Percentiles rank a stretch among this genome's conserved stretches.
Evolutionary conservation across 2,888 invertebrate species (phyloP).

Genomic region (Dryomyza anilis): DNA sequence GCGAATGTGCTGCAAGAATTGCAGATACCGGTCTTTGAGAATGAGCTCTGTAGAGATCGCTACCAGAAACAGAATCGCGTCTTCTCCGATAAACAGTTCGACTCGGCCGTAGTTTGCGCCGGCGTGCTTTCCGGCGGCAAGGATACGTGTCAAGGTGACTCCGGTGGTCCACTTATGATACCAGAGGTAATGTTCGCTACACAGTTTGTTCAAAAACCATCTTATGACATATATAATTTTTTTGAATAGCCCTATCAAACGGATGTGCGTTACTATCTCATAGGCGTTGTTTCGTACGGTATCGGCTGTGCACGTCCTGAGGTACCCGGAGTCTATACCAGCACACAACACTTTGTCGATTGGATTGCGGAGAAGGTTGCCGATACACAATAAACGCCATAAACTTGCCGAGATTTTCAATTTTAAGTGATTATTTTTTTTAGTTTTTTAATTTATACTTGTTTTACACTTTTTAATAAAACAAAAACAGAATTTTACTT

Average conservation of each 20-base stretch:
- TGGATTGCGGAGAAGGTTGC: slow-evolving; percentile 66
- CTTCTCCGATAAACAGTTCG: slow-evolving; percentile 53
- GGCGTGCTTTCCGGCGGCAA: slow-evolving; percentile 54
- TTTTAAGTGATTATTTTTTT: neutral
- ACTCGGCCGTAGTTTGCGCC: slow-evolving; percentile 54
- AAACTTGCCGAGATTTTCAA: too few species aligned
- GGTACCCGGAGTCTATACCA: slow-evolving; percentile 70
- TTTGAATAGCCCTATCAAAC: slow-evolving; percentile 27
- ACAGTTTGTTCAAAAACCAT: neutral
- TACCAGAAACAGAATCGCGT: slow-evolving; percentile 47
- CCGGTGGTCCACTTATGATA: slow-evolving; percentile 60
- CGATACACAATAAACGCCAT: slow-evolving; percentile 39
- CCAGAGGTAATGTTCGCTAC: slow-evolving; percentile 54
- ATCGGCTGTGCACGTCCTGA: slow-evolving; percentile 68
- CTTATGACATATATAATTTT: too few species aligned
- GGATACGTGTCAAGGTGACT: slow-evolving; percentile 60
- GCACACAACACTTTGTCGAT: slow-evolving; percentile 66
- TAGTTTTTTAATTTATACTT: slow-evolving; percentile 4
- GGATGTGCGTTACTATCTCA: slow-evolving; percentile 60
- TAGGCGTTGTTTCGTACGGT: slow-evolving; percentile 73
- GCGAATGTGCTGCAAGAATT: slow-evolving; percentile 71
- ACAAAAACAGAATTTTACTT: neutral
- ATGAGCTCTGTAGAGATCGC: slow-evolving; percentile 65
- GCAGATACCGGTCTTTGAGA: slow-evolving; percentile 72
- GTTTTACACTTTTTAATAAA: neutral